Percentiles rank a stretch among this genome's conserved stretches.
phyloP scores from a whole-genome alignment of 2,113 vertebrate species.

The Gadus chalcogrammus region DNA sequence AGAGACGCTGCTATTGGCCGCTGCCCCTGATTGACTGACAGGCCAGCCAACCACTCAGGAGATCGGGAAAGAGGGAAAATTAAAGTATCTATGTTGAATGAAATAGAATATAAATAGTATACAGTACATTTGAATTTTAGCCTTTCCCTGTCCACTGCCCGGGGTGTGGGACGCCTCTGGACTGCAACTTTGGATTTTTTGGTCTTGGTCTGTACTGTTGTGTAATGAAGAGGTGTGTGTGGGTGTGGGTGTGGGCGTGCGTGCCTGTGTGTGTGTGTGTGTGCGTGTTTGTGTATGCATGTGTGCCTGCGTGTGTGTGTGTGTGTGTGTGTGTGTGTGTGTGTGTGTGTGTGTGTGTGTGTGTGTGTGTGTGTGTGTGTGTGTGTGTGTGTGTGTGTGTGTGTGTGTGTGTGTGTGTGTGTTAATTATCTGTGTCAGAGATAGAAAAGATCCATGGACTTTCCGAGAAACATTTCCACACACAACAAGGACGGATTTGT shows the following conservation, averaged over 20 bases:
- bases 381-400: background rate
- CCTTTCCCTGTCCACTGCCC: no score
- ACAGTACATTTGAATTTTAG: no score
- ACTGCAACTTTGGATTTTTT: conserved; percentile 17
- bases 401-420: background rate
- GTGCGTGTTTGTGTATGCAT: no score
- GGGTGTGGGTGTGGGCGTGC: conserved; percentile 28
- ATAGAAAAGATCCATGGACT: conserved; percentile 35
- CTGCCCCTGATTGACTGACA: conserved; percentile 20
- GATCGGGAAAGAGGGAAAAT: background rate
- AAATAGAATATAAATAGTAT: no score
- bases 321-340: no score
- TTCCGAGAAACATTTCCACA: conserved; percentile 48
- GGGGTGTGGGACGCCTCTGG: no score
- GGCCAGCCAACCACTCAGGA: conserved; percentile 57
- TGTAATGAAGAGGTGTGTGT: conserved; percentile 40
- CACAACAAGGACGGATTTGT: conserved; percentile 34
- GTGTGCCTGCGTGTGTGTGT: no score
- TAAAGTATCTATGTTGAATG: no score
- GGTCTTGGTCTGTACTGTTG: conserved; percentile 40
- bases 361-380: no score
- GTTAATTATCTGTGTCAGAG: background rate
- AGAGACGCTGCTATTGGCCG: conserved; percentile 11
- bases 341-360: background rate
- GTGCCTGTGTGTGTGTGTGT: background rate